A percentile compares a stretch with the other conserved stretches of the same genome.
Conservation (phyloP, 1,140 invertebrate species). For the Drosophila paulistorum region DNA sequence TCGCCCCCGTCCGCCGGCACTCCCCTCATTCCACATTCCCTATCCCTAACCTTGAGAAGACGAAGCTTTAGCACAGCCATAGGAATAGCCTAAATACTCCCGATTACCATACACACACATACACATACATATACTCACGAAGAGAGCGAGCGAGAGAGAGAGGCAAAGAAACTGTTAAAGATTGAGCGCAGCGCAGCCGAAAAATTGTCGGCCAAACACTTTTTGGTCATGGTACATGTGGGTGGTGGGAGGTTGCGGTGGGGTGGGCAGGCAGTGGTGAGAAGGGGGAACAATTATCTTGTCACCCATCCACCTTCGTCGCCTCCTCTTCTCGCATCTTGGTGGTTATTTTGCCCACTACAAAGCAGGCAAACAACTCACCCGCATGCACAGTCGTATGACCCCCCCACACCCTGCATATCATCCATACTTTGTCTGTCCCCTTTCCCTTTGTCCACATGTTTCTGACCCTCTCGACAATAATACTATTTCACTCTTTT, state of each 20-base stretch:
- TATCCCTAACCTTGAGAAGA: constrained; percentile 17
- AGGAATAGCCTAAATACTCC: constrained; percentile 16
- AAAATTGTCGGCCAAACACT: constrained; percentile 41
- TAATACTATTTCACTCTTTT: constrained; percentile 72
- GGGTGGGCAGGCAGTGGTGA: too few relatives aligned
- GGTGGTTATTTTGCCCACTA: constrained; percentile 65
- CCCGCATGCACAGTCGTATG: constrained; percentile 27
- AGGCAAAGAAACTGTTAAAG: neutral
- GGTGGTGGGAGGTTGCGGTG: too few relatives aligned
- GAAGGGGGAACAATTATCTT: constrained; percentile 65
- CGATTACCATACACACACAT: constrained; percentile 11
- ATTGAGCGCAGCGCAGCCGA: neutral
- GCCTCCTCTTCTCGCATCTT: constrained; percentile 23
- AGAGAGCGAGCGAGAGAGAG: neutral
- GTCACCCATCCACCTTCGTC: constrained; percentile 48
- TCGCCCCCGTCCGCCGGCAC: too few relatives aligned
- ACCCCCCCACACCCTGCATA: constrained; percentile 6
- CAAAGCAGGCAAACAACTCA: constrained; percentile 24
- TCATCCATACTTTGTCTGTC: constrained; percentile 2
- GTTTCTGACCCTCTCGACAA: constrained; percentile 9
- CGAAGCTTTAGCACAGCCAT: constrained; percentile 13
- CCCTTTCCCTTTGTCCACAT: constrained; percentile 18
- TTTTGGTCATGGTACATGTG: constrained; percentile 24
- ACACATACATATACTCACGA: neutral
- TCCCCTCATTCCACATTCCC: constrained; percentile 50